Evolutionary conservation across 2,888 invertebrate species (phyloP), one percentile per base, ranked within the genome.

Genomic region (Molanna angustata): DNA sequence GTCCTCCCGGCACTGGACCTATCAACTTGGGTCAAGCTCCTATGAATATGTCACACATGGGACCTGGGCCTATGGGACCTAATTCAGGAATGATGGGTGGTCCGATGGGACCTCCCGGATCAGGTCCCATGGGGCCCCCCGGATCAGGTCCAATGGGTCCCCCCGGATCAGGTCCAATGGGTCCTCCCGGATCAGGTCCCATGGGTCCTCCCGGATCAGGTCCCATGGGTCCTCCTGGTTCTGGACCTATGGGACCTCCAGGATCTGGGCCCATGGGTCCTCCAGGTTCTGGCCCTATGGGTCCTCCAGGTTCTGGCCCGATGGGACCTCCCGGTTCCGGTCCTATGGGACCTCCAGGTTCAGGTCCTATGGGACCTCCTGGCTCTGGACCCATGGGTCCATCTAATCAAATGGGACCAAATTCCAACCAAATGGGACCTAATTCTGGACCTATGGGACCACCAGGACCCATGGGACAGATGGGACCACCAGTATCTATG

Each of bases 221-320:
- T 2, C 31, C 14, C 1, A 43, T 49, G 49, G 41, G 41, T 14
- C 49, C 49, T 20, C 41, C 33, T 35, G 52, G 46, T 14, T 16
- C 43, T 27, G n/a, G n/a, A n/a, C n/a, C n/a, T n/a, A 40, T 40
- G 40, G 48, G 48, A 2, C 39, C 50, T 20, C n/a, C n/a, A n/a
- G n/a, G 7, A 17, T 18, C 46, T 4, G 31, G 37, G 9, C 45
- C 19, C 3, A 46, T 54, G 42, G 50, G 50, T 4, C 50, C 50
- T 6, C 45, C 48, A 22, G 48, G 42, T 16, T 37, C 20, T n/a
- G 43, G 43, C 11, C 66, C 58, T 66, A 54, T 63, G 69, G 69
- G 61, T 67, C 70, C 1, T 66, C 11, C 67, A 33, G 69, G 68
- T 68, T 69, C 14, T 70, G 72, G n/a, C 69, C 72, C 17, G 69